These are phyloP conservation scores for Myotis davidii DNA, from an alignment of 2,113 vertebrate species.

Conservation along the genomic window DNA sequence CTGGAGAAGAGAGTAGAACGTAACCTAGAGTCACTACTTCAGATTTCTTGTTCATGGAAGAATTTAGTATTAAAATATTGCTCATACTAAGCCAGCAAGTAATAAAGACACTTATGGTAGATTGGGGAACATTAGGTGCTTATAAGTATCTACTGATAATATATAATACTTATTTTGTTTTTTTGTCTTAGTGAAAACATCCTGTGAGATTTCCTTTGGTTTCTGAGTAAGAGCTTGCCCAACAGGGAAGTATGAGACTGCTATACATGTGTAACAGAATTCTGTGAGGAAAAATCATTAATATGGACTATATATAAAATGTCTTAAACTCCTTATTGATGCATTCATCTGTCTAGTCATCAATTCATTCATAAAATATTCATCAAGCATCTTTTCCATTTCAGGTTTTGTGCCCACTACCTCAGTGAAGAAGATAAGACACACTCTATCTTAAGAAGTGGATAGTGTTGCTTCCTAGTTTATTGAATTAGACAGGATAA, in stretches of 20 bases:
- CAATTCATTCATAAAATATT: not conserved
- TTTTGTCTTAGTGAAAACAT: not conserved
- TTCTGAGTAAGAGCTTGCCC: not conserved
- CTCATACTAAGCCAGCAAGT: not conserved
- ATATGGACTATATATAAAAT: not conserved
- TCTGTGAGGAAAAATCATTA: not conserved
- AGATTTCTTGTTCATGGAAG: not conserved
- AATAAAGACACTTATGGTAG: not conserved
- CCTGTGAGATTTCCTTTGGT: not conserved
- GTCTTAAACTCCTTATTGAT: not conserved
- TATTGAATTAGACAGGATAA: not conserved
- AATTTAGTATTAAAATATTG: slow-evolving; percentile 7
- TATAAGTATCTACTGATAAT: not conserved
- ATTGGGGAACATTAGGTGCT: not conserved
- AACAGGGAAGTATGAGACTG: not conserved
- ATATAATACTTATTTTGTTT: not conserved
- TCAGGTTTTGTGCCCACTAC: not conserved
- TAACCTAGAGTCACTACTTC: not conserved
- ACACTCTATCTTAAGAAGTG: not conserved
- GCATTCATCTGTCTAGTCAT: not conserved
- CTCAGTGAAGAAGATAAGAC: not conserved
- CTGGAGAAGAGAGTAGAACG: not conserved
- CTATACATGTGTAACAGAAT: not conserved
- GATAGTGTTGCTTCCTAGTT: not conserved
- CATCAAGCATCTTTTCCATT: not conserved